Evolutionary conservation across 2,888 invertebrate genomes (phyloP).

Genomic region (Xanthorhoe spadicearia): DNA sequence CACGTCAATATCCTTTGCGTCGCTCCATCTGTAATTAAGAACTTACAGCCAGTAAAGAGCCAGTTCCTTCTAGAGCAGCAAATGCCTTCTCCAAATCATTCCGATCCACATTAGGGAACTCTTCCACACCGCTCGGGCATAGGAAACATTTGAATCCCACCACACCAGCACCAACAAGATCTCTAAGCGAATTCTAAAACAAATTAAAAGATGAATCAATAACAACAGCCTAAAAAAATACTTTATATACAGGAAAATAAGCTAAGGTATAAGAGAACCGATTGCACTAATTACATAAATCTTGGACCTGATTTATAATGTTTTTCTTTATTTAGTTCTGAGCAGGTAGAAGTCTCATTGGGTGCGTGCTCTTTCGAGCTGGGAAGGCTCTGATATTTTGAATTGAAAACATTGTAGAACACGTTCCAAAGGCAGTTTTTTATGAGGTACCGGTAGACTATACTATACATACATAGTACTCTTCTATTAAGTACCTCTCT

Average conservation of each 20-base stretch:
- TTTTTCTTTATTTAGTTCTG: conserved; percentile 34
- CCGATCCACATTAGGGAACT: conserved; percentile 86
- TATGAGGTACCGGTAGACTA: not conserved
- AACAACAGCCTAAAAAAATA: conserved; percentile 12
- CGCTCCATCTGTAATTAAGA: not conserved
- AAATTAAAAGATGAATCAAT: conserved; percentile 20
- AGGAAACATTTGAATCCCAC: conserved; percentile 91
- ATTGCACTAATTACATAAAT: conserved; percentile 42
- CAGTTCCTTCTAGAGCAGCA: conserved; percentile 83
- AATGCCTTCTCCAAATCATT: conserved; percentile 85
- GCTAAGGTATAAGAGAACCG: conserved; percentile 19
- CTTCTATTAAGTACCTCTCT: not conserved
- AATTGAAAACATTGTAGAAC: conserved; percentile 9
- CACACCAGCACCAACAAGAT: conserved; percentile 87
- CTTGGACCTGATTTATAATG: conserved; percentile 37
- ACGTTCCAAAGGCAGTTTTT: not conserved
- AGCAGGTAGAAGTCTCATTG: conserved; percentile 37
- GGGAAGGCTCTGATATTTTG: conserved; percentile 17
- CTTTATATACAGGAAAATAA: conserved; percentile 32
- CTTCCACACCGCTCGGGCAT: conserved; percentile 88
- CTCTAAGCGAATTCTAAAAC: conserved; percentile 82
- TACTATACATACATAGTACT: not conserved
- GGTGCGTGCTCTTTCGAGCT: conserved; percentile 15
- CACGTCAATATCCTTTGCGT: not conserved
- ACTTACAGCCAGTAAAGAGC: conserved; percentile 86